Conservation (phyloP, 2,888 invertebrate genomes). For the Asteroscopus sphinx region DNA sequence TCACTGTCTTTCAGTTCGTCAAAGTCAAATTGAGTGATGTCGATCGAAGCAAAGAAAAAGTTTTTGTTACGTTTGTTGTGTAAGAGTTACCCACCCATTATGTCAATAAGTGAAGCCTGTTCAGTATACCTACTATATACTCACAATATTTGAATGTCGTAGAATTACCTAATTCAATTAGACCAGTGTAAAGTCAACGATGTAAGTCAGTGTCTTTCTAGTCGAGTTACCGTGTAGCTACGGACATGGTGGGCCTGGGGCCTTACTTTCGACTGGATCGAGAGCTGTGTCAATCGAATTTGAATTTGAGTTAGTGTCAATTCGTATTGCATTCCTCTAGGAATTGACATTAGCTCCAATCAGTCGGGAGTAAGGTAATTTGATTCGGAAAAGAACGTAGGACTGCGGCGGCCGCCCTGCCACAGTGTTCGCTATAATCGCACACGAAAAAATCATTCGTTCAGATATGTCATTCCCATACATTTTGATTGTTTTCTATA, state of each 20-base stretch:
- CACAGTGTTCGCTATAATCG: constrained; percentile 82
- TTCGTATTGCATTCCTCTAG: too few species aligned
- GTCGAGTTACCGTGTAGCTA: constrained; percentile 50
- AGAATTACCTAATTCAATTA: constrained; percentile 84
- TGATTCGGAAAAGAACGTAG: constrained; percentile 47
- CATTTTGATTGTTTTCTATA: too few species aligned
- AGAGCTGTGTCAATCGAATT: too few species aligned
- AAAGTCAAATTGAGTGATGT: constrained; percentile 59
- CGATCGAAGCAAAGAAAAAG: constrained; percentile 59
- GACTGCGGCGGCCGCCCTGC: constrained; percentile 73
- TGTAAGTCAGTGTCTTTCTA: constrained; percentile 60
- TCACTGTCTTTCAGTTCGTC: constrained; percentile 75
- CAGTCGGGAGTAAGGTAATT: too few species aligned
- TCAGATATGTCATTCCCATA: too few species aligned
- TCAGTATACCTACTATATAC: constrained; percentile 54
- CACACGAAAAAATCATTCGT: too few species aligned
- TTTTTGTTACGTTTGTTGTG: constrained; percentile 45
- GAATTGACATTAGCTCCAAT: too few species aligned
- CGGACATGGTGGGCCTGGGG: constrained; percentile 40
- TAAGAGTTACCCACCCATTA: constrained; percentile 36
- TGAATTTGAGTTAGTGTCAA: too few species aligned
- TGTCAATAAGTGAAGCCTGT: constrained; percentile 72
- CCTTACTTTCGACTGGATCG: too few species aligned
- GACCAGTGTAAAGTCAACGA: constrained; percentile 66
- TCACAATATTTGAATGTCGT: constrained; percentile 60